These are phyloP conservation scores for Helicoverpa assulta DNA, from an alignment of 2,888 invertebrate genomes.

Conservation along the genomic window DNA sequence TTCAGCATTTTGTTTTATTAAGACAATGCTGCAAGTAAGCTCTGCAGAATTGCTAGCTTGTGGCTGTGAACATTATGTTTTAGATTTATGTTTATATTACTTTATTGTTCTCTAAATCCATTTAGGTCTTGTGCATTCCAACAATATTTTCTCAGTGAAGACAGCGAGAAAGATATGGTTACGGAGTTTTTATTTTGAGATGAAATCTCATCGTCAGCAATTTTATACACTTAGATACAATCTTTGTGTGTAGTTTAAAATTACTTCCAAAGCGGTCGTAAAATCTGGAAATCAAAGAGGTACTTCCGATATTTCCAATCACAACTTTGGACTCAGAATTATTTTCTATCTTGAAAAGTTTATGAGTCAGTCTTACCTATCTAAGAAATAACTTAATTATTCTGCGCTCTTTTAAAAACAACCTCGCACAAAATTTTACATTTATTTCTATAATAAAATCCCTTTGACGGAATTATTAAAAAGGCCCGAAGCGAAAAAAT, in stretches of 20 bases:
- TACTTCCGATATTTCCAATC: slow-evolving; percentile 29
- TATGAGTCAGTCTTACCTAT: not conserved
- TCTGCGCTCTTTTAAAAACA: not conserved
- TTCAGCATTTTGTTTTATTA: slow-evolving; percentile 33
- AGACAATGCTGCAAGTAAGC: slow-evolving; percentile 6
- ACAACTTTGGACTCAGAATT: slow-evolving; percentile 4
- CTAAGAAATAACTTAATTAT: slow-evolving; percentile 3
- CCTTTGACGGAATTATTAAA: slow-evolving; percentile 33
- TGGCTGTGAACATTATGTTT: slow-evolving; percentile 7
- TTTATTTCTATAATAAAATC: slow-evolving; percentile 8
- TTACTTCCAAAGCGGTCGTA: slow-evolving; percentile 37
- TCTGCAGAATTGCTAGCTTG: slow-evolving; percentile 18
- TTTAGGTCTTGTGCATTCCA: slow-evolving; percentile 8
- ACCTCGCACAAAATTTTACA: slow-evolving; percentile 3
- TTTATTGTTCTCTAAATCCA: slow-evolving; percentile 4
- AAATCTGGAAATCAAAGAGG: slow-evolving; percentile 27
- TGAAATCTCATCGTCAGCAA: slow-evolving; percentile 24
- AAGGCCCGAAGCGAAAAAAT: slow-evolving; percentile 25
- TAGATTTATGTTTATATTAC: slow-evolving; percentile 4
- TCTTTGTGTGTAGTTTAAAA: slow-evolving; percentile 35
- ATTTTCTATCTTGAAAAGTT: slow-evolving; percentile 11
- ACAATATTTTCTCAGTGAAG: slow-evolving; percentile 11
- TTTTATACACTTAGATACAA: slow-evolving; percentile 23
- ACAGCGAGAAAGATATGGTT: slow-evolving; percentile 28
- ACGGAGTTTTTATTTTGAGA: slow-evolving; percentile 9